Evolutionary conservation across 2,888 invertebrate genomes (phyloP), one percentile per base, ranked within the genome.

Genomic region (Apamea crenata): DNA sequence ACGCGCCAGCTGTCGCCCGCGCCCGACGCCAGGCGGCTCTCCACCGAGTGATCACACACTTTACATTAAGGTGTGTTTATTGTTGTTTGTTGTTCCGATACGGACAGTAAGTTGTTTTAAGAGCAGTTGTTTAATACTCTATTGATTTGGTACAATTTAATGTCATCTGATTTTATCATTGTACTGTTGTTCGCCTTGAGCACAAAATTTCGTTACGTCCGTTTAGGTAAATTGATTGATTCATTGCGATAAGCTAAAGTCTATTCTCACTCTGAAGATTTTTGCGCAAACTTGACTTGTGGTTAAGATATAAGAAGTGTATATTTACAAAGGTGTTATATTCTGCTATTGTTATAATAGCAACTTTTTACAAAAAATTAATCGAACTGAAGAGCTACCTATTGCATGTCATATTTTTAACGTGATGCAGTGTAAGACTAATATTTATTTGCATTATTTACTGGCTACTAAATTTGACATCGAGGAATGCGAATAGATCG

Each of bases 1-100:
- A 92, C 94, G 1, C 82, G 94, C 77, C 93, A 91, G n/a, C 83
- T 78, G 29, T 88, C 88, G 16, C 88, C 91, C 10, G 81, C 87
- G 78, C 89, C 91, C 6, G 93, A 92, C 68, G 86, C 90, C 47
- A 82, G 90, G 68, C 82, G 91, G 78, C 91, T 91, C 25, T 84
- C 89, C 56, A 88, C 90, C 78, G 87, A 88, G 70, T 87, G 82
- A 87, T 40, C 61, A 14, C 53, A 77, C 77, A 83, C 74, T 61
- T 86, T 83, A 80, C 67, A 87, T 88, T 83, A 86, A 88, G 68
- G 88, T 88, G 86, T 88, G 83, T 79, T 68, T 75, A 76, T 74
- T 80, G 73, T 83, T 85, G 70, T 66, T 87, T 87, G 84, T 87
- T 87, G 86, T 78, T 88, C 89, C 81, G 56, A 70, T 77, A 81